Conservation (phyloP, 2,888 invertebrate species). For the Eristalis intricaria region DNA sequence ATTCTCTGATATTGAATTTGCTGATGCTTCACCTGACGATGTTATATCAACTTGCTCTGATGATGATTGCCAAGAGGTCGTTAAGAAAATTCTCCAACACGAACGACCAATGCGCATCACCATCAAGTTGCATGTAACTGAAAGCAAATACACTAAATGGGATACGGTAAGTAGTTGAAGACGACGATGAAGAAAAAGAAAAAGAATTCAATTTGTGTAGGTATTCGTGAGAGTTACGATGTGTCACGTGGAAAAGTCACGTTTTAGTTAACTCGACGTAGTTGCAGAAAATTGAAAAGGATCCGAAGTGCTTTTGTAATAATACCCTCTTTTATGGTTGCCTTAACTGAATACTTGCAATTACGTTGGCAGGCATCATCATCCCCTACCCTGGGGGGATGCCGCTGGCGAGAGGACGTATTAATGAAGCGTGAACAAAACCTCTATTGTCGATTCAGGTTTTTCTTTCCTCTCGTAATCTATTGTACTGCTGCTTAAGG, state of each 20-base stretch:
- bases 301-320: neutral
- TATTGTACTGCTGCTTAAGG: constrained; percentile 11
- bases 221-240: neutral
- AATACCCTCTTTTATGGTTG: neutral
- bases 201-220: neutral
- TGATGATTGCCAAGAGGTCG: constrained; percentile 82
- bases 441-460: neutral
- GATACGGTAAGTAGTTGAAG: constrained; percentile 85
- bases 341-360: constrained; percentile 1
- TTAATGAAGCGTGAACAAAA: constrained; percentile 1
- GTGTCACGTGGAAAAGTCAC: constrained; percentile 30
- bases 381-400: neutral
- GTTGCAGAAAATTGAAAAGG: constrained; percentile 8
- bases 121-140: constrained; percentile 90
- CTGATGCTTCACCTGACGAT: constrained; percentile 77
- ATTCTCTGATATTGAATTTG: constrained; percentile 79
- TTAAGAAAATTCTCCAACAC: constrained; percentile 86
- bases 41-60: constrained; percentile 79
- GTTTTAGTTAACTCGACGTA: constrained; percentile 30
- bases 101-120: constrained; percentile 87
- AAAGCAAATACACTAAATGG: constrained; percentile 91
- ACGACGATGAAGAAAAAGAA: neutral
- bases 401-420: neutral
- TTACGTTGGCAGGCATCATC: neutral
- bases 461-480: neutral